A percentile compares a stretch with the other conserved stretches of the same genome.
phyloP scores from a whole-genome alignment of 2,797 vertebrate genomes.

The Pseudochirops cupreus region DNA sequence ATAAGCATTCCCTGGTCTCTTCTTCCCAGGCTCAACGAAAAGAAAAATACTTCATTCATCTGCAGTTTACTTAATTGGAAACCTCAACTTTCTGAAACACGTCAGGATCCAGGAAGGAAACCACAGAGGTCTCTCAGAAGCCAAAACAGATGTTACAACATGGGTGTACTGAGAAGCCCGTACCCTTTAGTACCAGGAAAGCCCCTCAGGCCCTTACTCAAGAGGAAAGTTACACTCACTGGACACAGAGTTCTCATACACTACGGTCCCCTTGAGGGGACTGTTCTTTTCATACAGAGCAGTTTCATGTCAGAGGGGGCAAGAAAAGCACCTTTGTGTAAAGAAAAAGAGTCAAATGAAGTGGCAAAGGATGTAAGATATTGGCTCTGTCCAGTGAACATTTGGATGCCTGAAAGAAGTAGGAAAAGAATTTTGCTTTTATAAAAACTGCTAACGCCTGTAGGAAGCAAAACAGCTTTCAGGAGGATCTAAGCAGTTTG shows the following conservation, averaged over 20 bases:
- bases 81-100: conserved; percentile 1
- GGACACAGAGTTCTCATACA: conserved; percentile 2
- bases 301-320: not conserved
- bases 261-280: not conserved
- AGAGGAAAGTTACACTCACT: not conserved
- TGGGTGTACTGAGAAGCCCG: not conserved
- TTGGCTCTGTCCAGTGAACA: not conserved
- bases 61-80: not conserved
- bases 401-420: not conserved
- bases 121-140: conserved; percentile 2
- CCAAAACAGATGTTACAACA: not conserved
- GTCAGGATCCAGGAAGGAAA: conserved; percentile 42
- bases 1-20: not conserved
- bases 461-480: not conserved
- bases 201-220: not conserved
- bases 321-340: not conserved
- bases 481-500: not conserved
- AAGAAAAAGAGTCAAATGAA: not conserved
- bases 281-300: not conserved
- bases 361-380: not conserved
- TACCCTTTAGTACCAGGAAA: not conserved
- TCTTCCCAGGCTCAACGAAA: not conserved
- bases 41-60: conserved; percentile 4
- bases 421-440: not conserved
- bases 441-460: not conserved